phyloP scores from a whole-genome alignment of 2,888 invertebrate genomes.

The Notocelia uddmanniana region DNA sequence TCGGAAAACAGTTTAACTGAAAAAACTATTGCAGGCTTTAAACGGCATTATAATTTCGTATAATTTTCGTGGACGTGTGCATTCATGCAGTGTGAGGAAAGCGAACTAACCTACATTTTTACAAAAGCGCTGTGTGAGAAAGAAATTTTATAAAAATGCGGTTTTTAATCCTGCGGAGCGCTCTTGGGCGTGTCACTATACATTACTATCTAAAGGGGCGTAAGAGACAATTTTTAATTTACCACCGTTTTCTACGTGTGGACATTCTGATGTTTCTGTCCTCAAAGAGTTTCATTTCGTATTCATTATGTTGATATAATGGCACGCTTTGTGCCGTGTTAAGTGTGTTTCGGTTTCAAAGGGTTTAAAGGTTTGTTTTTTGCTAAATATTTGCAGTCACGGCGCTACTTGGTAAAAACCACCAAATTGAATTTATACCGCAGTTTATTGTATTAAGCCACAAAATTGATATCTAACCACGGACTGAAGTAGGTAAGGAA shows the following conservation, averaged over 20 bases:
- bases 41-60: slow-evolving; percentile 21
- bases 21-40: neutral
- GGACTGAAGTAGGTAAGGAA: too few relatives aligned
- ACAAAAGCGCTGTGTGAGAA: slow-evolving; percentile 17
- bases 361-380: slow-evolving; percentile 4
- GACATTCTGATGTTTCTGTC: slow-evolving; percentile 9
- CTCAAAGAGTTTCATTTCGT: slow-evolving; percentile 41
- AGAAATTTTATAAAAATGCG: slow-evolving; percentile 35
- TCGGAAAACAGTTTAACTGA: neutral
- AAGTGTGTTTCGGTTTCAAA: slow-evolving; percentile 10
- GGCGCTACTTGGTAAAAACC: neutral
- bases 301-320: slow-evolving; percentile 35
- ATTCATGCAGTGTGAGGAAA: slow-evolving; percentile 21
- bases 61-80: slow-evolving; percentile 31
- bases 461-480: too few relatives aligned
- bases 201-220: slow-evolving; percentile 6
- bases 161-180: slow-evolving; percentile 37
- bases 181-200: slow-evolving; percentile 32
- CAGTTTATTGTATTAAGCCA: too few relatives aligned
- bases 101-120: slow-evolving; percentile 27
- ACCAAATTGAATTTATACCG: neutral
- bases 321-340: slow-evolving; percentile 18
- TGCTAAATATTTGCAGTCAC: slow-evolving; percentile 1
- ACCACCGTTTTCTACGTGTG: slow-evolving; percentile 23
- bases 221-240: slow-evolving; percentile 37